Conservation (phyloP, 35 echinoderm and acorn worm genomes). For the Apostichopus japonicus region DNA sequence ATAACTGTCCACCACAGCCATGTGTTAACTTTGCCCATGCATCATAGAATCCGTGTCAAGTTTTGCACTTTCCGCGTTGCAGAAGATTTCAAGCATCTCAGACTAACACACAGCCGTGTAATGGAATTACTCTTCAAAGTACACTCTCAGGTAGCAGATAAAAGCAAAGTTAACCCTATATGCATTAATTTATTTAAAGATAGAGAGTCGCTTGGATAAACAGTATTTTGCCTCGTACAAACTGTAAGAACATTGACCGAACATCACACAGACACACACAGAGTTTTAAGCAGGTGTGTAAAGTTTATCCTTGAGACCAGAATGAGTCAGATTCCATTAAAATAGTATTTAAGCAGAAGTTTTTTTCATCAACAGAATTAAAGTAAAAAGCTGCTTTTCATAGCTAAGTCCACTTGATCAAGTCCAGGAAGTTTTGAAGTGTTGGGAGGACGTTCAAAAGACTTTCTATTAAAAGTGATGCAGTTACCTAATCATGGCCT, state of each 20-base stretch:
- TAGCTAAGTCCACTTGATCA: too few relatives aligned
- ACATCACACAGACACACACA: neutral
- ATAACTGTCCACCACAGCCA: neutral
- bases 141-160: too few relatives aligned
- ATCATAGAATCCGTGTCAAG: neutral
- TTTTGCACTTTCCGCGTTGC: conserved; percentile 5
- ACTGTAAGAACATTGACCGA: neutral
- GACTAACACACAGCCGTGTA: neutral
- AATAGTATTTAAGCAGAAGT: neutral
- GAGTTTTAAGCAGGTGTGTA: neutral
- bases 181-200: neutral
- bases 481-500: too few relatives aligned
- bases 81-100: neutral
- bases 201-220: neutral
- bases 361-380: neutral
- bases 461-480: too few relatives aligned
- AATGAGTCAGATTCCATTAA: neutral
- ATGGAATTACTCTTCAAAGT: neutral
- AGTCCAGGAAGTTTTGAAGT: too few relatives aligned
- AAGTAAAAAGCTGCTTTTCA: too few relatives aligned
- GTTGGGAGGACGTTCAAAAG: too few relatives aligned
- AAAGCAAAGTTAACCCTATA: neutral
- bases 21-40: conserved; percentile 37
- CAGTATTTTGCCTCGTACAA: neutral
- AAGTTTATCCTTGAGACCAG: neutral